These are phyloP conservation scores for Vulpes vulpes DNA, from an alignment of 2,113 vertebrate genomes.

Conservation along the genomic window DNA sequence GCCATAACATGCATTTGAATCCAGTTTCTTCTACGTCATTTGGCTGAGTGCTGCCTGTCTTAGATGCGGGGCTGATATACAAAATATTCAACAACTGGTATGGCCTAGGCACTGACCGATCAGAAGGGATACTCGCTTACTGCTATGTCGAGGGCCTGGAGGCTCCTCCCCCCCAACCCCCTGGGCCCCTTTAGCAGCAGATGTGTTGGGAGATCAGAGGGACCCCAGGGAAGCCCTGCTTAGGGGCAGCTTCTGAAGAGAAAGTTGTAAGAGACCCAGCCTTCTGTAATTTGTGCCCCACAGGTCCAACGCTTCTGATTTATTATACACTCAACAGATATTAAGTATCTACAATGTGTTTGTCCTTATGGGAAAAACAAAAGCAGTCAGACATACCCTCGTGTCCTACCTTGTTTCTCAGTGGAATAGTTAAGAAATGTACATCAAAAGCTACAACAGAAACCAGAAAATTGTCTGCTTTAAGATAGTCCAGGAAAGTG, in stretches of 20 bases:
- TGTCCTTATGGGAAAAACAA: not conserved
- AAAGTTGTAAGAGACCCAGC: not conserved
- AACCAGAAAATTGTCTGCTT: slow-evolving; percentile 28
- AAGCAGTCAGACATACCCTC: not conserved
- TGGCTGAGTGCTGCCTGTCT: not conserved
- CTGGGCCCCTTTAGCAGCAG: not conserved
- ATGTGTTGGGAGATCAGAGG: not conserved
- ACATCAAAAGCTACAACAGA: not conserved
- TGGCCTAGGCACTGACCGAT: not conserved
- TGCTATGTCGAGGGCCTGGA: not conserved
- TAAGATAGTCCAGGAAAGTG: slow-evolving; percentile 8
- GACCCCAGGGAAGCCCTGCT: too few species aligned
- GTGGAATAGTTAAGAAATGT: not conserved
- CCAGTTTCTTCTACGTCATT: not conserved
- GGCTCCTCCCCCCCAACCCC: not conserved
- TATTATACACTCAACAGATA: slow-evolving; percentile 10
- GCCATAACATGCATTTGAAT: not conserved
- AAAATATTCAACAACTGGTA: not conserved
- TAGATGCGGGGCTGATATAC: not conserved
- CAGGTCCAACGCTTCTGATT: not conserved
- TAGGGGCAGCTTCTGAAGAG: not conserved
- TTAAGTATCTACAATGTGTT: not conserved
- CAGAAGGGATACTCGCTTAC: not conserved
- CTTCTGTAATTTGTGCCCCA: not conserved
- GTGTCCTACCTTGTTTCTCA: not conserved